Base-by-base conservation (phyloP, 2,797 vertebrate species). In the Florisuga fusca region DNA sequence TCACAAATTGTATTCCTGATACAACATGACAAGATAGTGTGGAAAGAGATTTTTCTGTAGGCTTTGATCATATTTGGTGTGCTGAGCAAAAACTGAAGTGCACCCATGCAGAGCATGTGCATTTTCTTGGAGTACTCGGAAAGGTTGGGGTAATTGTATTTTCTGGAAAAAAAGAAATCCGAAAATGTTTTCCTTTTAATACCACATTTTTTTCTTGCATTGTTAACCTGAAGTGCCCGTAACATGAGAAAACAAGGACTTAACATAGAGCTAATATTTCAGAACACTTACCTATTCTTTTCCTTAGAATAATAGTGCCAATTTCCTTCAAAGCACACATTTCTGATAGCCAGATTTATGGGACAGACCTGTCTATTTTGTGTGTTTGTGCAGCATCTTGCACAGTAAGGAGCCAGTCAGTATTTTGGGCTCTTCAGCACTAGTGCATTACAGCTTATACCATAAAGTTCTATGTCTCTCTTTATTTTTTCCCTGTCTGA, bases 41-140 rank as follows among this genome's bases (percentile, higher is more conserved):
- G 43, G 45, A 75, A 87, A 78, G 18, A n/a, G 23, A 45, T 25
- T n/a, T 23, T 62, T 8, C 19, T 38, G 27, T 21, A 69, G 31
- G n/a, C 6, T 66, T 16, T 62, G 33, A 45, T 41, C 19, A 13
- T 18, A 18, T 17, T 36, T 61, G 33, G 18, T 78, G 3, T 2
- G 1, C 10, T 68, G 29, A 84, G 46, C 8, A 80, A 34, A 23
- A 74, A 12, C 20, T 0, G 0, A 17, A 54, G 6, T 19, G 46
- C 7, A 41, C 6, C 20, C 10, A 17, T 27, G 26, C 7, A 77
- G 19, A 81, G 2, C 3, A n/a, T 11, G 5, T 38, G 18, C 15
- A 55, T 66, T 84, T 89, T 33, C 27, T 55, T 13, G 5, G 8
- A 77, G 20, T 59, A 3, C 5, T 54, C 67, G 17, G 4, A 31